Conservation (phyloP, 2,888 invertebrate genomes). For the Thymelicus sylvestris region DNA sequence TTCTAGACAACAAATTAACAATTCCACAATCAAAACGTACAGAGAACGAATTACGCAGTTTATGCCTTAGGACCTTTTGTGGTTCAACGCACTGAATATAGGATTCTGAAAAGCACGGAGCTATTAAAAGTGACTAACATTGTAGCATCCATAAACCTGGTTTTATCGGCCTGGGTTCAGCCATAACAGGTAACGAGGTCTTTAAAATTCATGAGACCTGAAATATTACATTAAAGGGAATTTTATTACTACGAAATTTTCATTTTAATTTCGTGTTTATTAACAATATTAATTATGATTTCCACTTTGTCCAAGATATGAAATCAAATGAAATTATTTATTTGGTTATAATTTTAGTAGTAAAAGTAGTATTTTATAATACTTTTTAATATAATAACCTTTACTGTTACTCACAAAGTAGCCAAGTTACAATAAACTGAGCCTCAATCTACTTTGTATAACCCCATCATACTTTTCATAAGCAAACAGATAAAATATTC, state of each 20-base stretch:
- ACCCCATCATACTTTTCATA: constrained; percentile 39
- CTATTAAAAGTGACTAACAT: constrained; percentile 2
- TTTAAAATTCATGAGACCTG: constrained; percentile 29
- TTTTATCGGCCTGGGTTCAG: constrained; percentile 18
- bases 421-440: not conserved
- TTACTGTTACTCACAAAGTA: not conserved
- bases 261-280: too few species aligned
- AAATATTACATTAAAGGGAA: not conserved
- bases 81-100: constrained; percentile 25
- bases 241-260: too few species aligned
- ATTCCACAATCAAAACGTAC: not conserved
- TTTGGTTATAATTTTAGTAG: too few species aligned
- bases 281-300: too few species aligned
- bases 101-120: constrained; percentile 1
- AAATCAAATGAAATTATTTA: too few species aligned
- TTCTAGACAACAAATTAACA: too few species aligned
- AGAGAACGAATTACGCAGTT: not conserved
- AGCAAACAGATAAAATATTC: constrained; percentile 62
- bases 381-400: not conserved
- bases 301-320: too few species aligned
- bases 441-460: constrained; percentile 31
- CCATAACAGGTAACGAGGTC: not conserved
- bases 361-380: too few species aligned
- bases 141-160: constrained; percentile 7
- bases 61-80: constrained; percentile 6